phyloP scores from a whole-genome alignment of 2,888 invertebrate genomes.

The Drosophila nr. perissopoda region DNA sequence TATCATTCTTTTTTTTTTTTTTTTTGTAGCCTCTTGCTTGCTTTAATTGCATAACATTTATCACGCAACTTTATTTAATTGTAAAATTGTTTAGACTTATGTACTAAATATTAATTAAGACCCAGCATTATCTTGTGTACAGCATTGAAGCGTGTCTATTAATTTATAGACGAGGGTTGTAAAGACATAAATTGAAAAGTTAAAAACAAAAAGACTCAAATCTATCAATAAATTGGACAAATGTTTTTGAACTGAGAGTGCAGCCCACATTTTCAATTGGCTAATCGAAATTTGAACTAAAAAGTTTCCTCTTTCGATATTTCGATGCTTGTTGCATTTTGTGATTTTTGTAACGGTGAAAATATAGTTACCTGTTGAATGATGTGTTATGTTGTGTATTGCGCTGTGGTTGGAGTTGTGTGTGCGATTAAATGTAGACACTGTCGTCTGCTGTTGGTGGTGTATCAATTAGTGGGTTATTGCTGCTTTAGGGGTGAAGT shows the following conservation, averaged over 20 bases:
- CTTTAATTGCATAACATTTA: slow-evolving; percentile 61
- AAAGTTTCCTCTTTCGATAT: background rate
- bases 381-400: background rate
- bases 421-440: background rate
- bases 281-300: background rate
- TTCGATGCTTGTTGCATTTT: background rate
- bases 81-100: slow-evolving; percentile 31
- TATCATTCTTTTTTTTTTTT: slow-evolving; percentile 1
- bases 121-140: slow-evolving; percentile 13
- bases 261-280: background rate
- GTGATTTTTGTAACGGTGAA: background rate
- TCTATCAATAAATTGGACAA: background rate
- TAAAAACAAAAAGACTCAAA: background rate
- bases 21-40: slow-evolving; percentile 39
- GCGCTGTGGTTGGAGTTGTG: background rate
- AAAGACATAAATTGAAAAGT: background rate
- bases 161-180: background rate
- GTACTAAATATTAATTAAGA: slow-evolving; percentile 57
- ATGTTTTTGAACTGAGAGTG: background rate
- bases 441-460: slow-evolving; percentile 3
- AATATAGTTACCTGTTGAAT: slow-evolving; percentile 27
- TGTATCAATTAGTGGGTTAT: slow-evolving; percentile 21
- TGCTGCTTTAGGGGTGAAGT: slow-evolving; percentile 57
- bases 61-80: slow-evolving; percentile 72
- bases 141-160: slow-evolving; percentile 32